Base-by-base conservation (phyloP, 2,888 invertebrate species). In the Tortrix viridana region DNA sequence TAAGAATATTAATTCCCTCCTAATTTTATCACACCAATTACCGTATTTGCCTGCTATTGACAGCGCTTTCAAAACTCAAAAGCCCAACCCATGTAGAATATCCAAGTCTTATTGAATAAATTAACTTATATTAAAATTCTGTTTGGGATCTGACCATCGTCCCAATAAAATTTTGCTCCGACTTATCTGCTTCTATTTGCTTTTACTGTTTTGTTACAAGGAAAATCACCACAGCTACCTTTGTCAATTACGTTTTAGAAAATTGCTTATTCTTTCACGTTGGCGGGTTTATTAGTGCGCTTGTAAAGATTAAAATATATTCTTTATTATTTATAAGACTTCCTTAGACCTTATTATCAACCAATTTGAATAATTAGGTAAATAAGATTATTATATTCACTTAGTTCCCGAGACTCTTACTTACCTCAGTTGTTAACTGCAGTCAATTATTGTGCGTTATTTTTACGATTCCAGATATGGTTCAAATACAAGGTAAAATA, bases 51-150 rank as follows among this genome's bases (percentile, higher is more conserved):
- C 50, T 62, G 56, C 50, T 18, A 56, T 50, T 56, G 56, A 46
- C 56, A 56, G 50, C 18, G 32, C 19, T 26, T 56, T 46, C 50
- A 23, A 56, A 60, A 60, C 60, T 56, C 46, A 43, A 14, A 44
- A 44, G 46, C 70, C 71, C 74, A 76, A 77, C 75, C 74, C 72
- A 73, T 76, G 74, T 77, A 76, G 77, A 80, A 70, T 71, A 66
- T 65, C 71, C 67, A 67, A 76, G 77, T 83, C 82, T 88, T 88
- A 88, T 88, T 85, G 87, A 87, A 88, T 88, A 88, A 86, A 88
- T 88, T 88, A 86, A 84, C 83, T 88, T 86, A 86, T 86, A 88
- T 88, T 86, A 86, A 87, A 87, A 84, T 81, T 79, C 82, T 85
- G 86, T 85, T 87, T 85, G 83, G 81, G 82, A 81, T 76, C 77